These are phyloP conservation scores for Osmerus eperlanus DNA, from an alignment of 2,113 vertebrate species.

Conservation along the genomic window DNA sequence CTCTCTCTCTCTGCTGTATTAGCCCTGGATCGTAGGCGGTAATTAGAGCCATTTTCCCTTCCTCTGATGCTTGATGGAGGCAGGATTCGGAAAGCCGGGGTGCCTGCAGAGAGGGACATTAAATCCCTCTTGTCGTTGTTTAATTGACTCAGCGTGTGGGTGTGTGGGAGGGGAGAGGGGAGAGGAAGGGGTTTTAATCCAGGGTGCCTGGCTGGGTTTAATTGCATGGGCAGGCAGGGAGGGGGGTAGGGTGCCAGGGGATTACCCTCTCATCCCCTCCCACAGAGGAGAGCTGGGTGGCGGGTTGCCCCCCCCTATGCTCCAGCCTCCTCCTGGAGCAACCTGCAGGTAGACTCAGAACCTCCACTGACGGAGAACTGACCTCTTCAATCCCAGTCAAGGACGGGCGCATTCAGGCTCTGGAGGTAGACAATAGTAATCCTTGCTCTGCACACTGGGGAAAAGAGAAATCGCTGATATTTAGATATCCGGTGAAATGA, in stretches of 20 bases:
- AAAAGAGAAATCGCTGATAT: not conserved
- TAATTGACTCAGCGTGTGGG: constrained; percentile 38
- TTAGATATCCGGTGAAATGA: not conserved
- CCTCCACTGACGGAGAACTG: not conserved
- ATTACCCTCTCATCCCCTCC: constrained; percentile 20
- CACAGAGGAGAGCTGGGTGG: constrained; percentile 3
- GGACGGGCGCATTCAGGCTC: not conserved
- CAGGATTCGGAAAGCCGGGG: constrained; percentile 12
- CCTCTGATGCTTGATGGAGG: constrained; percentile 38
- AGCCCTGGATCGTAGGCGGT: not conserved
- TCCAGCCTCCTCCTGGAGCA: not conserved
- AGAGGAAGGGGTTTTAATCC: constrained; percentile 35
- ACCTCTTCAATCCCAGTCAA: not conserved
- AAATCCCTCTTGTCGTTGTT: constrained; percentile 26
- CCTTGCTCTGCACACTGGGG: not conserved
- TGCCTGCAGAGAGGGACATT: constrained; percentile 17
- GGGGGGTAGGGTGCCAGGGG: constrained; percentile 8
- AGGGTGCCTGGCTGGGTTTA: constrained; percentile 29
- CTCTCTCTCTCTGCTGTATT: not conserved
- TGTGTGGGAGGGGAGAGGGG: constrained; percentile 17
- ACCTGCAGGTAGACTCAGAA: not conserved
- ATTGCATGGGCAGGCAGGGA: constrained; percentile 25
- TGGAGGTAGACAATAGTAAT: not conserved
- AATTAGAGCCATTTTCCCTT: constrained; percentile 32
- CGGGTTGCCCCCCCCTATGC: not conserved